phyloP scores from a whole-genome alignment of 2,797 vertebrate species.

The Arrhamphus sclerolepis region DNA sequence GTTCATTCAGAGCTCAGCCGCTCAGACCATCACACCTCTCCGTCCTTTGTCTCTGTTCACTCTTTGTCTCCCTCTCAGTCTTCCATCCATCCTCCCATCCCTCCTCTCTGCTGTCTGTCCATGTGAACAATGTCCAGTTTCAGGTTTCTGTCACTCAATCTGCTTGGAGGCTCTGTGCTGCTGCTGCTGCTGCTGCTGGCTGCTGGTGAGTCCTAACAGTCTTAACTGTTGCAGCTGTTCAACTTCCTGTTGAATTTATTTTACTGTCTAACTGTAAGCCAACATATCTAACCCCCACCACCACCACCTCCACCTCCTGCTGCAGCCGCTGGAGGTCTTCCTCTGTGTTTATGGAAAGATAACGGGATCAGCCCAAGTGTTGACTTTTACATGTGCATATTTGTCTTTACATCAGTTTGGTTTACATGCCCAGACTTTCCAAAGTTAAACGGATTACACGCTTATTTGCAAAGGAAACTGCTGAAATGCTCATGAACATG shows the following conservation, averaged over 20 bases:
- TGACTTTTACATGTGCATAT: background rate
- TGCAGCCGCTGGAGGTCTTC: slow-evolving; percentile 11
- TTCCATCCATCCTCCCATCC: background rate
- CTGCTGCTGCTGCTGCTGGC: slow-evolving; percentile 50
- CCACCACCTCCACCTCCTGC: background rate
- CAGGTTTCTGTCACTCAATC: slow-evolving; percentile 31
- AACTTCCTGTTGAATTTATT: slow-evolving; percentile 44
- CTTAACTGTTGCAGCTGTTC: slow-evolving; percentile 40
- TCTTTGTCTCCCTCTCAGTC: slow-evolving; percentile 17
- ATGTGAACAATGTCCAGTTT: slow-evolving; percentile 45
- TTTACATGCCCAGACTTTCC: background rate
- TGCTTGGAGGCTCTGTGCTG: slow-evolving; percentile 42
- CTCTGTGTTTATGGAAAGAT: background rate
- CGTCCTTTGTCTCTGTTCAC: slow-evolving; percentile 16
- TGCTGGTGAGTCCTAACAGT: slow-evolving; percentile 59
- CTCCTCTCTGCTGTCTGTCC: slow-evolving; percentile 5
- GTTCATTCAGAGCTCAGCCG: slow-evolving; percentile 58
- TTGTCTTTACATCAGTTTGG: background rate
- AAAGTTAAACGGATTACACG: background rate
- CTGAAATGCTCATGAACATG: too few species aligned
- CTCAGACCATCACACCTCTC: slow-evolving; percentile 47
- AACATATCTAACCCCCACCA: slow-evolving; percentile 8
- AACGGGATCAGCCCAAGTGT: background rate
- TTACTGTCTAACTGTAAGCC: slow-evolving; percentile 12
- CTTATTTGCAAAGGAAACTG: background rate